Base-by-base conservation (phyloP, 2,113 vertebrate species). In the Coracopsis vasa region DNA sequence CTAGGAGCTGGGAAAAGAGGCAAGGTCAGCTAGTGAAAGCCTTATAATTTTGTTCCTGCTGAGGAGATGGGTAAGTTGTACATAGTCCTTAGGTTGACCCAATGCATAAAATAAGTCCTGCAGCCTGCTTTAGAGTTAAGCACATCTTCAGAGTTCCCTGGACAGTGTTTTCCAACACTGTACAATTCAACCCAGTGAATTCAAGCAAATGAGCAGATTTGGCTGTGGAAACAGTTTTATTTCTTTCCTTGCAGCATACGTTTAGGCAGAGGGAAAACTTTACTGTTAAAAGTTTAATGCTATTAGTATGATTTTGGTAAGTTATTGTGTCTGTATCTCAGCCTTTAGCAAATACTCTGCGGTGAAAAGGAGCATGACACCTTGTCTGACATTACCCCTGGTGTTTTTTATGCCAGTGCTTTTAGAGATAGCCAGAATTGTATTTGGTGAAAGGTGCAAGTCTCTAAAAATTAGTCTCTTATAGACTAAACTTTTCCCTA, bases 61-160 rank as follows among this genome's bases (percentile, higher is more conserved):
- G 54, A 58, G 29, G 62, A 53, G 37, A 73, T 13, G 94, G 87
- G 50, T 88, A 95, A 90, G 56, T 86, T 62, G 45, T 71, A 66
- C 24, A 1, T 51, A 90, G 85, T 74, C 65, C 67, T 88, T 74
- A 54, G n/a, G 42, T 31, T 96, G 93, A 92, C 86, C 80, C 2
- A 0, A n/a, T 86, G 90, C 69, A 88, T 61, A 78, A 90, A 96
- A 77, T 60, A 88, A 93, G 73, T 70, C 47, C 50, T 64, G 82
- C 90, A 86, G 79, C 82, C 94, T 90, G 64, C 90, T 80, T 48
- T 31, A 51, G 82, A 86, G 95, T 90, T 95, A 88, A 96, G 92
- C 67, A 33, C 4, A 9, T 65, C 77, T 83, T 89, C 16, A 4
- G 88, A 74, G 82, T 50, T 90, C 93, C 85, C 94, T 92, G 92